phyloP scores from a whole-genome alignment of 1,140 invertebrate species.

The Metopolophium dirhodum region DNA sequence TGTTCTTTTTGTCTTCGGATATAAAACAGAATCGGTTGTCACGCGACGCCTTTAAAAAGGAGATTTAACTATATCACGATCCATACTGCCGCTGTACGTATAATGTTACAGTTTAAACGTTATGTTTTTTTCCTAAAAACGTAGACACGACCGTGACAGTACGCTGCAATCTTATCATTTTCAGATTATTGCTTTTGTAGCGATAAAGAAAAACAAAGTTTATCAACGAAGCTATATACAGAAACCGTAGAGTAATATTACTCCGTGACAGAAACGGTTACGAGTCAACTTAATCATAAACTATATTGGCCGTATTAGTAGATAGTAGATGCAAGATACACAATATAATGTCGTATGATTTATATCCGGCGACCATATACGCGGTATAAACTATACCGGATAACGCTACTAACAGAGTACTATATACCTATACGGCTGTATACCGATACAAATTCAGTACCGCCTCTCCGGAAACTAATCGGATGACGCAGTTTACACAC shows the following conservation, averaged over 20 bases:
- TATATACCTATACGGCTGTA: neutral
- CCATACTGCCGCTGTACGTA: neutral
- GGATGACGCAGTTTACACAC: neutral
- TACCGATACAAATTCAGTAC: neutral
- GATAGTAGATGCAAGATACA: neutral
- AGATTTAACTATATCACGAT: neutral
- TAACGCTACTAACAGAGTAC: neutral
- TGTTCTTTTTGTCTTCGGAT: neutral
- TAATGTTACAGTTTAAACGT: neutral
- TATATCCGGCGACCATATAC: neutral
- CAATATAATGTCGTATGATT: neutral
- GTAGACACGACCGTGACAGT: neutral
- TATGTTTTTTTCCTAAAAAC: too few relatives aligned
- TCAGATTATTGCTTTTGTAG: neutral
- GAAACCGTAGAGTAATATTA: neutral
- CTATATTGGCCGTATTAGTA: neutral
- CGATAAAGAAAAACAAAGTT: neutral
- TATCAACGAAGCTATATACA: neutral
- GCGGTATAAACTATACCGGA: neutral
- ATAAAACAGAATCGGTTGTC: neutral
- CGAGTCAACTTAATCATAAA: neutral
- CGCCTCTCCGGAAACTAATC: neutral
- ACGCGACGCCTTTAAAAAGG: neutral
- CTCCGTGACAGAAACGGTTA: neutral
- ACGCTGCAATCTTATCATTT: neutral